Evolutionary conservation across 1,140 invertebrate species (phyloP).

Genomic region (Drosophila sp.): DNA sequence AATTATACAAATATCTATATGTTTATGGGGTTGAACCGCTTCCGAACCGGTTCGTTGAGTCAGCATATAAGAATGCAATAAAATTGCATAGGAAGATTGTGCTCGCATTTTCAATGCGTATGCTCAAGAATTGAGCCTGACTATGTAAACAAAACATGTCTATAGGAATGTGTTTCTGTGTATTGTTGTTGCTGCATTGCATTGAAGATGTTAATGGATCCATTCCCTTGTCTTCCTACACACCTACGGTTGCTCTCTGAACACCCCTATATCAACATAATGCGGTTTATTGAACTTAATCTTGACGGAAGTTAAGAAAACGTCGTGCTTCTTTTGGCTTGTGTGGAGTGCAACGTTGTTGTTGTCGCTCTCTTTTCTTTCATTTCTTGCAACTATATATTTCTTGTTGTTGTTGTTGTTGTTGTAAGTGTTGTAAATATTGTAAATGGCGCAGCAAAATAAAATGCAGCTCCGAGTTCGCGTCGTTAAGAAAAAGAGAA

Average conservation of each 20-base stretch:
- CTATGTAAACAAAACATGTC: not conserved
- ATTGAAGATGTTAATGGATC: conserved; percentile 10
- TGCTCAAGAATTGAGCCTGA: conserved; percentile 1
- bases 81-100: not conserved
- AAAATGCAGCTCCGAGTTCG: conserved; percentile 30
- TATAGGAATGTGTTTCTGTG: not conserved
- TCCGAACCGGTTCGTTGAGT: conserved; percentile 6
- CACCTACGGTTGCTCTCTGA: not conserved
- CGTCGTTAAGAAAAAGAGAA: conserved; percentile 31
- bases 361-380: conserved; percentile 3
- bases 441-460: conserved; percentile 61
- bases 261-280: conserved; percentile 18
- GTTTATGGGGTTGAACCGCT: conserved; percentile 1
- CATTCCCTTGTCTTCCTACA: conserved; percentile 22
- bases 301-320: conserved; percentile 66
- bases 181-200: conserved; percentile 6
- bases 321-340: conserved; percentile 12
- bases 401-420: conserved; percentile 8
- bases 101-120: not conserved
- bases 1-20: not conserved
- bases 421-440: conserved; percentile 34
- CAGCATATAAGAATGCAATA: not conserved
- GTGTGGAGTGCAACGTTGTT: conserved; percentile 17
- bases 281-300: conserved; percentile 71
- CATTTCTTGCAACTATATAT: conserved; percentile 6